phyloP scores from a whole-genome alignment of 2,888 invertebrate genomes.

The Onchidella celtica region DNA sequence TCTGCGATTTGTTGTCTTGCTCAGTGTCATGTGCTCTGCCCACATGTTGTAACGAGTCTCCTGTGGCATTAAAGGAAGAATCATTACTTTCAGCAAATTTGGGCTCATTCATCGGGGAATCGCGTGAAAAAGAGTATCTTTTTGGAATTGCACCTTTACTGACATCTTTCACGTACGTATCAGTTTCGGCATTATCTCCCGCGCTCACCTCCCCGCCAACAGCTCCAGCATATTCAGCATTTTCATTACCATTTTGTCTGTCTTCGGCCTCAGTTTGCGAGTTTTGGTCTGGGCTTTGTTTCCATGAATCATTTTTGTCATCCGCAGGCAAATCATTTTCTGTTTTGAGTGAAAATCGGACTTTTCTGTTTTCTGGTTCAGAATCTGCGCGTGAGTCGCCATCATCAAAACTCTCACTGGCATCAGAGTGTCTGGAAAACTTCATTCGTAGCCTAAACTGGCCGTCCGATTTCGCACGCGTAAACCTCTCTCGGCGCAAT shows the following conservation, averaged over 20 bases:
- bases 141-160: conserved; percentile 36
- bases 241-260: too few species aligned
- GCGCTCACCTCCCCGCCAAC: background rate
- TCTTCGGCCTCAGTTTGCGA: background rate
- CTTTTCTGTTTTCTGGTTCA: background rate
- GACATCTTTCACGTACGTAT: background rate
- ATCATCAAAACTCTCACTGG: conserved; percentile 15
- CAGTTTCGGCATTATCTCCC: background rate
- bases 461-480: conserved; percentile 42
- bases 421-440: conserved; percentile 26
- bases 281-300: background rate
- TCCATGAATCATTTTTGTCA: background rate
- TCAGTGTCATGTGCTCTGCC: background rate
- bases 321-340: background rate
- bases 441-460: conserved; percentile 36
- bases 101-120: background rate
- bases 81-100: background rate
- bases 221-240: conserved; percentile 11
- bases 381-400: background rate
- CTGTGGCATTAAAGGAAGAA: background rate
- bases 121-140: too few species aligned
- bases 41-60: background rate
- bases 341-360: background rate
- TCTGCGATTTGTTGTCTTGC: background rate
- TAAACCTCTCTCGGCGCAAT: conserved; percentile 27